phyloP scores from a whole-genome alignment of 2,113 vertebrate species.

The Capricornis sumatraensis region DNA sequence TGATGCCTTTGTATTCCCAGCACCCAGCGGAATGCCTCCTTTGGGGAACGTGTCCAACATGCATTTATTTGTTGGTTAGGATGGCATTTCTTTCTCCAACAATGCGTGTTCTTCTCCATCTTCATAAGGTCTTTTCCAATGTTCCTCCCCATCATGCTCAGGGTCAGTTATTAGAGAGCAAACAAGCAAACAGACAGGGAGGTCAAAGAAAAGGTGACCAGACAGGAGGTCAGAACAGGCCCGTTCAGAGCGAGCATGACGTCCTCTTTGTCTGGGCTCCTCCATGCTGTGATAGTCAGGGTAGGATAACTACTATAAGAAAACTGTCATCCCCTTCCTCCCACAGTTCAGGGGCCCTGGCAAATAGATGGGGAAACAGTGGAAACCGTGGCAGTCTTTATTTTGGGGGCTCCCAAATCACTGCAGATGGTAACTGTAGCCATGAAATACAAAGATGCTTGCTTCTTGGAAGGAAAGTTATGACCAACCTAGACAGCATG shows the following conservation, averaged over 20 bases:
- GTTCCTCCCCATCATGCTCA: not conserved
- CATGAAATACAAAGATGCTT: not conserved
- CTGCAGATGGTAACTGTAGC: not conserved
- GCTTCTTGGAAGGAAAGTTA: not conserved
- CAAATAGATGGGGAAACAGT: not conserved
- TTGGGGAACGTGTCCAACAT: not conserved
- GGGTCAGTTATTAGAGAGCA: not conserved
- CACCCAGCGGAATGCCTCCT: not conserved
- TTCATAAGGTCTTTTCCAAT: not conserved
- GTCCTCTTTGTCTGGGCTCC: not conserved
- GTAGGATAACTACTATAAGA: not conserved
- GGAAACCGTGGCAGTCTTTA: not conserved
- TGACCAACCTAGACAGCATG: not conserved
- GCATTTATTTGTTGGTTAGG: not conserved
- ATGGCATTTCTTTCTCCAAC: not conserved
- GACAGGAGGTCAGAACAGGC: not conserved
- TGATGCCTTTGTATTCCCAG: not conserved
- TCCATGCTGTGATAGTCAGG: no score
- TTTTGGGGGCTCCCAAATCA: not conserved
- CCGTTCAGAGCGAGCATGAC: not conserved
- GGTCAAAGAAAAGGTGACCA: not conserved
- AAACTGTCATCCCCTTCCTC: rapidly evolving
- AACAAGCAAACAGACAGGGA: not conserved
- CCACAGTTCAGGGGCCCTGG: not conserved
- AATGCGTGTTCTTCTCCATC: not conserved